Percentiles rank a stretch among this genome's conserved stretches.
phyloP scores from a whole-genome alignment of 30 jellyfish, hydroid and myxozoan genomes.

The Cassiopea xamachana region DNA sequence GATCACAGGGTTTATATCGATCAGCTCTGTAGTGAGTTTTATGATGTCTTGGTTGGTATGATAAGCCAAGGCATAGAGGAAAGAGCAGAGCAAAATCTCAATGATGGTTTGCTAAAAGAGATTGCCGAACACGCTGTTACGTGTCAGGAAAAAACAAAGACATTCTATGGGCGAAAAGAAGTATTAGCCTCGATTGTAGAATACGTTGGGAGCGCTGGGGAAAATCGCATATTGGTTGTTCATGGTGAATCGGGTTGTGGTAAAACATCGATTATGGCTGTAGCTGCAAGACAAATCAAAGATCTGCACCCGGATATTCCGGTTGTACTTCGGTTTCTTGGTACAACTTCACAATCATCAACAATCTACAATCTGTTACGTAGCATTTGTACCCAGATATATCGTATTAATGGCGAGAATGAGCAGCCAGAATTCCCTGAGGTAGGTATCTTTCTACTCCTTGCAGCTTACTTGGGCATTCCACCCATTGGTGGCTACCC shows the following conservation, averaged over 20 bases:
- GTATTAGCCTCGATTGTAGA: slow-evolving; percentile 46
- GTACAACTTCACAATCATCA: slow-evolving; percentile 90
- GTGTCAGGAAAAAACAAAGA: slow-evolving; percentile 71
- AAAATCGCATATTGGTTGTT: slow-evolving; percentile 54
- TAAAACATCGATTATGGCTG: slow-evolving; percentile 85
- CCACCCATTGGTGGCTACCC: no score
- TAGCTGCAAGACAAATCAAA: slow-evolving; percentile 68
- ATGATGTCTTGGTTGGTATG: slow-evolving; percentile 63
- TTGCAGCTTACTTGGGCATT: no score
- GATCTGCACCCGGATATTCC: slow-evolving; percentile 54
- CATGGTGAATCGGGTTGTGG: slow-evolving; percentile 94
- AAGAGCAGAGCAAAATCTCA: slow-evolving; percentile 49
- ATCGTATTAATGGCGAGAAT: slow-evolving; percentile 13
- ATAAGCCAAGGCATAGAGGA: slow-evolving; percentile 82
- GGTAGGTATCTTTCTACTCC: slow-evolving; percentile 7
- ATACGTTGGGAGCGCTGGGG: slow-evolving; percentile 34
- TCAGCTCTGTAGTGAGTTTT: slow-evolving; percentile 70
- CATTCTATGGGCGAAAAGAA: slow-evolving; percentile 79
- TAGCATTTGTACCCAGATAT: slow-evolving; percentile 71
- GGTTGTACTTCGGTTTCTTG: slow-evolving; percentile 73
- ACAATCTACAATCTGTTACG: slow-evolving; percentile 44
- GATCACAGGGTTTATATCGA: slow-evolving; percentile 60
- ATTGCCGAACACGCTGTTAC: slow-evolving; percentile 71
- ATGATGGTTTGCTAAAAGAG: slow-evolving; percentile 69
- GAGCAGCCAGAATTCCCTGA: slow-evolving; percentile 38